phyloP scores from a whole-genome alignment of 2,888 invertebrate genomes.

The Blastobasis adustella region DNA sequence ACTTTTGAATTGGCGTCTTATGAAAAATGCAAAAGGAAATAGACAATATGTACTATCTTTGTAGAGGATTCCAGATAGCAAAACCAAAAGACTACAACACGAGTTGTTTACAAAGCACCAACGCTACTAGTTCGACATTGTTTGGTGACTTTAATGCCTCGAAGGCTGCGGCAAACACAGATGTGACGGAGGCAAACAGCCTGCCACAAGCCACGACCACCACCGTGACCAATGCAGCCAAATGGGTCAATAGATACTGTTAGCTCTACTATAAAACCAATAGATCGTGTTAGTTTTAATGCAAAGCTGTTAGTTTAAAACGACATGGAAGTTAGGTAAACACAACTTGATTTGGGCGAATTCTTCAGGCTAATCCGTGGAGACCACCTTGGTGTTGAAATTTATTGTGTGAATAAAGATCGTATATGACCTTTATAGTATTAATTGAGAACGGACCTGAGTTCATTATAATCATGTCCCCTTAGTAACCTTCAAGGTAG shows the following conservation, averaged over 20 bases:
- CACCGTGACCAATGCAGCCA: constrained; percentile 46
- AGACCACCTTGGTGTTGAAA: no score
- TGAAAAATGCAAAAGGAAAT: no score
- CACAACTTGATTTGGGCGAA: no score
- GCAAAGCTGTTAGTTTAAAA: constrained; percentile 9
- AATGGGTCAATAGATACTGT: constrained; percentile 32
- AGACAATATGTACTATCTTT: neutral
- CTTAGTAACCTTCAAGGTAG: no score
- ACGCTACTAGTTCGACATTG: constrained; percentile 48
- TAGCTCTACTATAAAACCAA: no score
- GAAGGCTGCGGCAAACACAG: constrained; percentile 67
- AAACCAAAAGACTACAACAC: neutral
- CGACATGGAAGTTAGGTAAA: constrained; percentile 10
- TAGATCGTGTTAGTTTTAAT: no score
- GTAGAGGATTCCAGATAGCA: neutral
- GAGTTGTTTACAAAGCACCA: constrained; percentile 7
- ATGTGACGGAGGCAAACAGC: constrained; percentile 60
- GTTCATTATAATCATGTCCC: no score
- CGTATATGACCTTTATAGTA: no score
- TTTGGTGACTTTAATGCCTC: constrained; percentile 57
- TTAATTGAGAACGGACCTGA: no score
- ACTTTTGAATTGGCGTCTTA: no score
- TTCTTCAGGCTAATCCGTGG: no score
- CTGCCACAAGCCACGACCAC: constrained; percentile 17
- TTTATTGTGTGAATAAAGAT: no score